phyloP scores from a whole-genome alignment of 1,140 invertebrate species.

The Caerostris darwini region DNA sequence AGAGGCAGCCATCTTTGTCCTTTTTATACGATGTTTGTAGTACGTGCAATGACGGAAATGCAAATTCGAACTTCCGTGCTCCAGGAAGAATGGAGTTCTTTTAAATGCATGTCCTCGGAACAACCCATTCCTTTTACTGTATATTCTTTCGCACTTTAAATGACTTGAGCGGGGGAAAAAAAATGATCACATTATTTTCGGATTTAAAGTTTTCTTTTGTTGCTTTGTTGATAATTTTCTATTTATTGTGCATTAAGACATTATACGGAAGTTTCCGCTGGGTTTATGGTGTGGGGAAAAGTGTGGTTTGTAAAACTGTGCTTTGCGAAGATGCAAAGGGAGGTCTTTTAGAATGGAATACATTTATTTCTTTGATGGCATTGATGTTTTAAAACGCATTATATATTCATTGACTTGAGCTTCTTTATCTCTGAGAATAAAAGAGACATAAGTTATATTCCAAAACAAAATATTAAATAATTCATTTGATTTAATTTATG shows the following conservation, averaged over 20 bases:
- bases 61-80: constrained; percentile 6
- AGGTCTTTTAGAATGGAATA: not conserved
- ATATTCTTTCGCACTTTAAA: not conserved
- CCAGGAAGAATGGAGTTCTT: not conserved
- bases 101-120: not conserved
- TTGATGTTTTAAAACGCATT: not conserved
- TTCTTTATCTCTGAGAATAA: too few relatives aligned
- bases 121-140: not conserved
- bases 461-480: too few relatives aligned
- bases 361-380: not conserved
- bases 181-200: not conserved
- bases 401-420: not conserved
- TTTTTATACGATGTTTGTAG: not conserved
- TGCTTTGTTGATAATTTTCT: not conserved
- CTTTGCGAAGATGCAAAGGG: not conserved
- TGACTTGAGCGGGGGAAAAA: not conserved
- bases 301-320: not conserved
- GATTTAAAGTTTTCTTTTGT: not conserved
- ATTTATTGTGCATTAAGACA: constrained; percentile 22
- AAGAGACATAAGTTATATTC: too few relatives aligned
- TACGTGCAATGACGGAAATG: constrained; percentile 10
- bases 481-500: too few relatives aligned
- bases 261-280: not conserved
- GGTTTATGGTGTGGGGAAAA: too few relatives aligned
- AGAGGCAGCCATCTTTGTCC: not conserved